phyloP scores from a whole-genome alignment of 2,797 vertebrate species.

The Poeciliopsis infans region DNA sequence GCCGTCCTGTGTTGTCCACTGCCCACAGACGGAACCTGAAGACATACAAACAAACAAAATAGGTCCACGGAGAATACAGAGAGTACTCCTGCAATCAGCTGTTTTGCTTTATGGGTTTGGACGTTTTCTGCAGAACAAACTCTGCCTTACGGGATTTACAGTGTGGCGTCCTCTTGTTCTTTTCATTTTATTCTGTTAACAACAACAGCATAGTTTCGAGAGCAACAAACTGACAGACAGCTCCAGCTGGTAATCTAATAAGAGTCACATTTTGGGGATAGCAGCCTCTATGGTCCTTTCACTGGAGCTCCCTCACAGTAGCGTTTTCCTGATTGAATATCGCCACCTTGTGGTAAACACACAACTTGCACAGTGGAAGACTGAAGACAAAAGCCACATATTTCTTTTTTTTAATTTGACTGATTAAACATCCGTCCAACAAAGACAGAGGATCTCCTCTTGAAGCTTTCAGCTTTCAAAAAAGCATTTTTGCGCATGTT shows the following conservation, averaged over 20 bases:
- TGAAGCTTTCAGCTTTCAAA: constrained; percentile 23
- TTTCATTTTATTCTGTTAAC: not conserved
- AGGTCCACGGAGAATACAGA: not conserved
- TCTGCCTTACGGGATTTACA: not conserved
- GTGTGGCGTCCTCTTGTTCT: not conserved
- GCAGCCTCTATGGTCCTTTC: constrained; percentile 16
- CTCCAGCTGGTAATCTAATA: constrained; percentile 13
- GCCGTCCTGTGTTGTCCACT: constrained; percentile 95
- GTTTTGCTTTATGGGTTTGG: not conserved
- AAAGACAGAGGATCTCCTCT: not conserved
- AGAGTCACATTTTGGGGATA: constrained; percentile 2
- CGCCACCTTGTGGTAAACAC: constrained; percentile 79
- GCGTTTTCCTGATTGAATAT: constrained; percentile 69
- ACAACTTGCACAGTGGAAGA: constrained; percentile 41
- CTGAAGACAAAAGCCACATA: not conserved
- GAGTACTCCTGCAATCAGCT: not conserved
- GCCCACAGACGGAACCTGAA: constrained; percentile 95
- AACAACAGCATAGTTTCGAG: constrained; percentile 3
- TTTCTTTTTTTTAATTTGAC: not conserved
- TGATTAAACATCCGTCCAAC: not conserved
- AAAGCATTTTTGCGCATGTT: not conserved
- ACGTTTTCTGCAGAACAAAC: not conserved
- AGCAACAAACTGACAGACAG: constrained; percentile 14
- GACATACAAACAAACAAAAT: constrained; percentile 13
- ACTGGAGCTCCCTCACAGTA: not conserved